These are phyloP conservation scores for Pegoplata infirma DNA, from an alignment of 2,888 invertebrate genomes.

Conservation along the genomic window DNA sequence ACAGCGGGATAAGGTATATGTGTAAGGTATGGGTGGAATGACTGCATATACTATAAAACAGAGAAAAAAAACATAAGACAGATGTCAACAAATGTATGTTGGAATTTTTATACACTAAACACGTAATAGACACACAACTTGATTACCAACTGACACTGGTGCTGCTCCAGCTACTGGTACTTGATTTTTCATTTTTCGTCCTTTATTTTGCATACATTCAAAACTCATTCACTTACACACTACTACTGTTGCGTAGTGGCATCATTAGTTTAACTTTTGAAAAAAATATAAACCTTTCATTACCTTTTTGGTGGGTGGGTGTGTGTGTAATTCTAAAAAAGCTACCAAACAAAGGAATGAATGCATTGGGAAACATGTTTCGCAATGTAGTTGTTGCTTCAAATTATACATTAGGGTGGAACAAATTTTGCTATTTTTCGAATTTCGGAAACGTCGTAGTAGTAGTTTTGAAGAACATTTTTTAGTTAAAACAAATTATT, in stretches of 20 bases:
- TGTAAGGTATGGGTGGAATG: background rate
- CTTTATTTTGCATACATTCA: too few species aligned
- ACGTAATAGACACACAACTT: constrained; percentile 47
- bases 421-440: too few species aligned
- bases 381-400: background rate
- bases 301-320: constrained; percentile 6
- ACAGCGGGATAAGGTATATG: too few species aligned
- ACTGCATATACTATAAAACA: constrained; percentile 1
- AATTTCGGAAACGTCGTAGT: too few species aligned
- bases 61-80: constrained; percentile 22
- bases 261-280: constrained; percentile 36
- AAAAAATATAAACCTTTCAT: constrained; percentile 25
- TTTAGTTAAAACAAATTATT: too few species aligned
- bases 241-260: constrained; percentile 9
- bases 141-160: constrained; percentile 22
- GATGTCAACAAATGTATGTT: constrained; percentile 42
- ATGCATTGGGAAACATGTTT: background rate
- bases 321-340: background rate
- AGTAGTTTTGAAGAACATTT: too few species aligned
- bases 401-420: too few species aligned
- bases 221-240: background rate
- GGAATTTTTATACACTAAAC: constrained; percentile 53
- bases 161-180: constrained; percentile 8
- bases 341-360: background rate
- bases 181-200: background rate